Percentiles rank a stretch among this genome's conserved stretches.
These are phyloP conservation scores for Nycticebus coucang DNA, from an alignment of 2,113 vertebrate species.

Conservation along the genomic window DNA sequence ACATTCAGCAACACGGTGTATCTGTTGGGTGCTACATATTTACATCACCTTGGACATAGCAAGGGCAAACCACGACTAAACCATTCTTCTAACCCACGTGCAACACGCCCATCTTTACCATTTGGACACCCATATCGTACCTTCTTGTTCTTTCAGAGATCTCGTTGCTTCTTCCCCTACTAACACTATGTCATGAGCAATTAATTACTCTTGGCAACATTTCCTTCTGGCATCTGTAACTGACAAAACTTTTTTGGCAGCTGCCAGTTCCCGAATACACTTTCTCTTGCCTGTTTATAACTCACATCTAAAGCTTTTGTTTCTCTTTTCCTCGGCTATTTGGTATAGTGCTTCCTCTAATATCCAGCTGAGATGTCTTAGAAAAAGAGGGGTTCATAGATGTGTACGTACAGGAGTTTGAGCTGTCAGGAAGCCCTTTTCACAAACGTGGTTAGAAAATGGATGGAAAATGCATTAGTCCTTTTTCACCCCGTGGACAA, in stretches of 20 bases:
- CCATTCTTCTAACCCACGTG: conserved; percentile 79
- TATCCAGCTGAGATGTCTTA: conserved; percentile 74
- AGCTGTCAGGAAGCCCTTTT: conserved; percentile 62
- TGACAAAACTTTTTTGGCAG: conserved; percentile 67
- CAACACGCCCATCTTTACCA: conserved; percentile 57
- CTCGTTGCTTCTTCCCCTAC: conserved; percentile 27
- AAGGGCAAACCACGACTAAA: conserved; percentile 76
- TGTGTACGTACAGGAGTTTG: neutral
- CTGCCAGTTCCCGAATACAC: conserved; percentile 60
- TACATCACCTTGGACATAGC: conserved; percentile 71
- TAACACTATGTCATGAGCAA: neutral
- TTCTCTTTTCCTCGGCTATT: conserved; percentile 68
- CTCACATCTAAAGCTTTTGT: conserved; percentile 69
- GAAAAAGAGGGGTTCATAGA: conserved; percentile 16
- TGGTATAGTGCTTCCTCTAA: conserved; percentile 80
- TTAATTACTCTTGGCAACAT: conserved; percentile 61
- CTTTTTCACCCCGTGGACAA: conserved; percentile 73
- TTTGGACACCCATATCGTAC: conserved; percentile 42
- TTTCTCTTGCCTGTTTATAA: conserved; percentile 72
- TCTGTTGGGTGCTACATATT: conserved; percentile 69
- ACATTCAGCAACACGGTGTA: conserved; percentile 87
- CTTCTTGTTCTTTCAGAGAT: conserved; percentile 78
- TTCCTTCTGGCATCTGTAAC: conserved; percentile 73
- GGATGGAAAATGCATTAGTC: conserved; percentile 80
- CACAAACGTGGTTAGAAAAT: conserved; percentile 57